A percentile compares a stretch with the other conserved stretches of the same genome.
phyloP scores from a whole-genome alignment of 2,888 invertebrate genomes.

The Chesias legatella region DNA sequence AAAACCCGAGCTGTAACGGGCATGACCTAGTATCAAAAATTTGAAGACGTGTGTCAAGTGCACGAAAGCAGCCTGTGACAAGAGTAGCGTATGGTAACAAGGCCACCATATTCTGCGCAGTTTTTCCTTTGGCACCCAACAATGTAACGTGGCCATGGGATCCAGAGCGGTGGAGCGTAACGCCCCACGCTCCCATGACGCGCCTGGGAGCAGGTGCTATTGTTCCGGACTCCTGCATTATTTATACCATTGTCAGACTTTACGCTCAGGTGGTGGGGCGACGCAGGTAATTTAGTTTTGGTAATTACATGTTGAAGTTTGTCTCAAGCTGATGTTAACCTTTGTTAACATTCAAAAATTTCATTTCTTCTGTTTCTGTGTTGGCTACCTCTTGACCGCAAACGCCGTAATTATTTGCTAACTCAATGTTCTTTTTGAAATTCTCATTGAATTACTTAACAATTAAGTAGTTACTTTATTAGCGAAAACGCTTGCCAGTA shows the following conservation, averaged over 20 bases:
- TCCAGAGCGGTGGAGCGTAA: conserved; percentile 43
- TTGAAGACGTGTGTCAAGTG: no score
- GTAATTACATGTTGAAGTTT: background rate
- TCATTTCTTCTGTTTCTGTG: no score
- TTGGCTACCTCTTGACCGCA: no score
- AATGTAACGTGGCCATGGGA: background rate
- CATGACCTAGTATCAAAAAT: no score
- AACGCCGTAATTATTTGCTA: no score
- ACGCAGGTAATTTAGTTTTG: background rate
- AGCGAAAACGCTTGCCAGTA: conserved; percentile 2
- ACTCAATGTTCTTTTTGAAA: no score
- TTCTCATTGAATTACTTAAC: conserved; percentile 2
- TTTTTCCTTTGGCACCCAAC: background rate
- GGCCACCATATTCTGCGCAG: background rate
- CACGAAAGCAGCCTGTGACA: no score
- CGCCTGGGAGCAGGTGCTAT: conserved; percentile 48
- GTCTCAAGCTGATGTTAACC: no score
- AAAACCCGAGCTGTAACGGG: no score
- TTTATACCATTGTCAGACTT: conserved; percentile 52
- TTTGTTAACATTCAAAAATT: no score
- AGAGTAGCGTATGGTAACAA: no score
- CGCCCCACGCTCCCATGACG: conserved; percentile 57
- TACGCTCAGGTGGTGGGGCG: conserved; percentile 18
- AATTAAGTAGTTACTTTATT: conserved; percentile 4
- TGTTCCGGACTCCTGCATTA: conserved; percentile 51